Conservation (phyloP, 1,140 invertebrate species). For the Drosophila subpulchrella region DNA sequence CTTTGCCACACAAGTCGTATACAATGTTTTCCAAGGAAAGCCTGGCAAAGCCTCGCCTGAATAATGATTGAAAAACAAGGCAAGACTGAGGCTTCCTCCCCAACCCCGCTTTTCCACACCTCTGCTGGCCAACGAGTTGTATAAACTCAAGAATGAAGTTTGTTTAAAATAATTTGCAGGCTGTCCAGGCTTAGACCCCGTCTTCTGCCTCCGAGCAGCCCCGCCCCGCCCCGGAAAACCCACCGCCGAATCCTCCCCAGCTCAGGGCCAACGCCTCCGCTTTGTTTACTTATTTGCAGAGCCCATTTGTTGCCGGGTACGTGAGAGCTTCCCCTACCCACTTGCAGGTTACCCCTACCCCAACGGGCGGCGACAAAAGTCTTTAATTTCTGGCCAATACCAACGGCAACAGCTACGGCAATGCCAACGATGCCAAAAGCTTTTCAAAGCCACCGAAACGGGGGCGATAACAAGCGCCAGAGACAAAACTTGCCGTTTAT, state of each 20-base stretch:
- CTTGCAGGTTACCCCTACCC: not conserved
- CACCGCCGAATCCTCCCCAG: slow-evolving; percentile 20
- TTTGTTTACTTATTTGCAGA: slow-evolving; percentile 79
- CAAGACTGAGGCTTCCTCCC: slow-evolving; percentile 28
- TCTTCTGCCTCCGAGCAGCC: not conserved
- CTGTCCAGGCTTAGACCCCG: slow-evolving; percentile 61
- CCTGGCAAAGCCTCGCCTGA: slow-evolving; percentile 76
- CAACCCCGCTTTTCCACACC: not conserved
- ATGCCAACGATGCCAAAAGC: slow-evolving; percentile 49
- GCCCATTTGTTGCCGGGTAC: slow-evolving; percentile 76
- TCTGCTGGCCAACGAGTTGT: slow-evolving; percentile 55
- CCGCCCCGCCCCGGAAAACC: not conserved
- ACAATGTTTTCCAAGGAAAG: slow-evolving; percentile 69
- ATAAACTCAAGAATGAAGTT: slow-evolving; percentile 80
- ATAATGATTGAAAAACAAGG: slow-evolving; percentile 82
- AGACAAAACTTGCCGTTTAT: slow-evolving; percentile 68
- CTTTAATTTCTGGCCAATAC: slow-evolving; percentile 80
- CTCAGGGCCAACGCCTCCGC: slow-evolving; percentile 32
- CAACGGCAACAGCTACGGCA: slow-evolving; percentile 49
- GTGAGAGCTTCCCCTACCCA: slow-evolving; percentile 23
- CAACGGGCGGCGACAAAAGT: slow-evolving; percentile 70
- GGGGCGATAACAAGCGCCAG: slow-evolving; percentile 78
- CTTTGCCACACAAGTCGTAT: slow-evolving; percentile 44
- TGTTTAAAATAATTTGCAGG: slow-evolving; percentile 80
- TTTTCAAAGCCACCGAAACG: slow-evolving; percentile 77